phyloP scores from a whole-genome alignment of 2,113 vertebrate species.

The Chaenocephalus aceratus region DNA sequence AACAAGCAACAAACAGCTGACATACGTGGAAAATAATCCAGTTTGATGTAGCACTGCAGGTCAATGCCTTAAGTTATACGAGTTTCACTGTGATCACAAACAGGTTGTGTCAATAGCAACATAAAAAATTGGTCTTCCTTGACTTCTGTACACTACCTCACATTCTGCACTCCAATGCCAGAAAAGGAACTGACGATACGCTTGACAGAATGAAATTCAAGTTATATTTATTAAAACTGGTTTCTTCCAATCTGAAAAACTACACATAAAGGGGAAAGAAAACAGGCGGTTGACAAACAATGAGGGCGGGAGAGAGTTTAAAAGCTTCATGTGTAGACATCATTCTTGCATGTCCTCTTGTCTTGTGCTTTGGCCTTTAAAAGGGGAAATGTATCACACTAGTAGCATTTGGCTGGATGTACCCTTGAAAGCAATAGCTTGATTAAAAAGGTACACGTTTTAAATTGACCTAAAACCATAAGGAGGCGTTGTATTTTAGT shows the following conservation, averaged over 20 bases:
- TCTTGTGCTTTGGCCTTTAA: conserved; percentile 86
- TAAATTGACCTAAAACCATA: conserved; percentile 68
- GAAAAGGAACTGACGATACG: conserved; percentile 41
- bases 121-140: background rate
- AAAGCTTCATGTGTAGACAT: conserved; percentile 68
- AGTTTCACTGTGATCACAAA: conserved; percentile 24
- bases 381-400: conserved; percentile 64
- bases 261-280: conserved; percentile 22
- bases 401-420: conserved; percentile 64
- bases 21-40: conserved; percentile 31
- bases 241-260: conserved; percentile 53
- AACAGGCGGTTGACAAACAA: conserved; percentile 48
- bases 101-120: conserved; percentile 11
- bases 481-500: conserved; percentile 59
- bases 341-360: conserved; percentile 72
- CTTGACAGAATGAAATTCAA: conserved; percentile 67
- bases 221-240: conserved; percentile 75
- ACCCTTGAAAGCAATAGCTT: conserved; percentile 44
- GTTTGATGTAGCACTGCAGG: conserved; percentile 29
- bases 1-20: conserved; percentile 51
- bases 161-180: conserved; percentile 17
- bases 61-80: conserved; percentile 5
- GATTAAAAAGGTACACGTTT: conserved; percentile 31
- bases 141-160: background rate
- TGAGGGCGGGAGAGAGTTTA: conserved; percentile 20